Evolutionary conservation across 2,797 vertebrate genomes (phyloP).

Genomic region (Myotis myotis): DNA sequence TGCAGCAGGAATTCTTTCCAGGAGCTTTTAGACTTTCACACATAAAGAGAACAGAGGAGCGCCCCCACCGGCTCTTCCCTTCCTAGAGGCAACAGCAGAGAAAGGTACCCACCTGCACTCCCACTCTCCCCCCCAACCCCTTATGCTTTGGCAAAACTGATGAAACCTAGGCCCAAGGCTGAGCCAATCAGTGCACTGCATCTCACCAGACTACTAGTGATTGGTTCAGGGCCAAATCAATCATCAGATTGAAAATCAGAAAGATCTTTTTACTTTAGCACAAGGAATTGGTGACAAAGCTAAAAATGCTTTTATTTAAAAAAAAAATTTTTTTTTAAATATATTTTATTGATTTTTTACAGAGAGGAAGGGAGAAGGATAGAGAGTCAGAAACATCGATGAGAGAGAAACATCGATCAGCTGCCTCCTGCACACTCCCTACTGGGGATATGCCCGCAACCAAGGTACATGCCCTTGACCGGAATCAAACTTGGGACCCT

Average conservation of each 20-base stretch:
- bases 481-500: no score
- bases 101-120: neutral
- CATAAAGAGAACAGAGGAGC: no score
- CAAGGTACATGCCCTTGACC: no score
- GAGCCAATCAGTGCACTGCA: neutral
- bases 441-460: no score
- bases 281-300: neutral
- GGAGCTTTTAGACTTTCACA: neutral
- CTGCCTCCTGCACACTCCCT: no score
- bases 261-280: neutral
- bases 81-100: neutral
- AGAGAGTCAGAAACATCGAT: no score
- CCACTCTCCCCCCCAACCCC: neutral
- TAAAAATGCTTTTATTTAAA: neutral
- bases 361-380: no score
- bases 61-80: neutral
- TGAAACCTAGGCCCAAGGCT: neutral
- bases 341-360: no score
- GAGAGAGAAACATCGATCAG: no score
- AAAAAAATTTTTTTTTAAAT: no score
- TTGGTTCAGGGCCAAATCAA: neutral
- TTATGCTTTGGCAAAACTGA: neutral
- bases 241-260: neutral
- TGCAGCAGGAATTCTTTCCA: neutral
- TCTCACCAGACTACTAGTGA: neutral